These are phyloP conservation scores for Polyergus mexicanus DNA, from an alignment of 1,140 invertebrate species.

Conservation along the genomic window DNA sequence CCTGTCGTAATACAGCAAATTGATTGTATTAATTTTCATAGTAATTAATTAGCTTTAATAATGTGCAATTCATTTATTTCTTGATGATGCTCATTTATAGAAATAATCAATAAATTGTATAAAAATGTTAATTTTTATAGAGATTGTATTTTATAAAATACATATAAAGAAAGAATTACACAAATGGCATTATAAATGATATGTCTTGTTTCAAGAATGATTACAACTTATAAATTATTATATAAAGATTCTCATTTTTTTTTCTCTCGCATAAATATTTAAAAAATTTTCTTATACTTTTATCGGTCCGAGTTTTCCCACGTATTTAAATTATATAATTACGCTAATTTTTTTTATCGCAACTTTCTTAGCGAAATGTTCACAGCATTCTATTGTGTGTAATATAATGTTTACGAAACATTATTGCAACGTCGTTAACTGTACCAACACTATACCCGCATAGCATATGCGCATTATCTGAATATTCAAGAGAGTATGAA, in stretches of 20 bases:
- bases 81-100: not conserved
- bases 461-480: constrained; percentile 3
- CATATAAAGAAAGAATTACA: too few species aligned
- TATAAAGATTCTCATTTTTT: too few species aligned
- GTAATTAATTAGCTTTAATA: not conserved
- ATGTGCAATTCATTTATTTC: not conserved
- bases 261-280: not conserved
- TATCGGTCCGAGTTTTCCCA: not conserved
- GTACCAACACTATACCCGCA: not conserved
- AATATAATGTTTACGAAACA: constrained; percentile 9
- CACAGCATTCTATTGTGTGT: not conserved
- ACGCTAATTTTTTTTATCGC: not conserved
- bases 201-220: too few species aligned
- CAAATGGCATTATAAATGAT: too few species aligned
- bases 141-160: not conserved
- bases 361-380: not conserved
- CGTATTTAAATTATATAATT: constrained; percentile 14
- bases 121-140: not conserved
- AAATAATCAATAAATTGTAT: not conserved
- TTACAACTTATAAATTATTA: too few species aligned
- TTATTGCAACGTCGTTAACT: constrained; percentile 34
- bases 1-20: not conserved
- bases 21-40: not conserved
- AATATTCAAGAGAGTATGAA: constrained; percentile 33
- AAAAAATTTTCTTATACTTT: not conserved